Evolutionary conservation across 2,113 vertebrate species (phyloP).

Genomic region (Notarius quadriscutis): DNA sequence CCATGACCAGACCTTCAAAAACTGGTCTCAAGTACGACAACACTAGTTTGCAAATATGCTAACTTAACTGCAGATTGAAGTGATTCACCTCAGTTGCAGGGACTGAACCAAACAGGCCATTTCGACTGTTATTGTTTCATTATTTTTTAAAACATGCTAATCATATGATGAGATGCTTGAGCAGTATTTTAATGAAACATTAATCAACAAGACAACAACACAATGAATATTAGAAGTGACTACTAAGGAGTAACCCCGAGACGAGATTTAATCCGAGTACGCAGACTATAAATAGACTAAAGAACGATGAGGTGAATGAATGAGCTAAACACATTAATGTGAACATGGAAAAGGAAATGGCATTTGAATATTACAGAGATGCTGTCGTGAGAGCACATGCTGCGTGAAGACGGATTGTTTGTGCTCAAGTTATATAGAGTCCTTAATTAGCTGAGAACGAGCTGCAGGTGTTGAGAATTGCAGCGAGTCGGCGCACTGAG

Average conservation of each 20-base stretch:
- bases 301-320: background rate
- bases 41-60: too few species aligned
- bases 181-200: background rate
- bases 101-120: background rate
- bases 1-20: too few species aligned
- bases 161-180: background rate
- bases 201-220: background rate
- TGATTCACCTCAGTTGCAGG: background rate
- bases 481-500: background rate
- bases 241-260: background rate
- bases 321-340: background rate
- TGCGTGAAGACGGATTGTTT: background rate
- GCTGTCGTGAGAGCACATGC: background rate
- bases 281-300: background rate
- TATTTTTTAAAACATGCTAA: background rate
- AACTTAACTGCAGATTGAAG: background rate
- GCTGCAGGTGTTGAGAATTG: slow-evolving; percentile 3
- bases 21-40: too few species aligned
- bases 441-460: slow-evolving; percentile 3
- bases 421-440: background rate
- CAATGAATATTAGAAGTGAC: too few species aligned
- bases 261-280: background rate
- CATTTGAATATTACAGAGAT: background rate
- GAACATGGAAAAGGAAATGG: background rate
- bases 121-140: background rate